Conservation (phyloP, 2,888 invertebrate genomes). For the Saturnia japonica region DNA sequence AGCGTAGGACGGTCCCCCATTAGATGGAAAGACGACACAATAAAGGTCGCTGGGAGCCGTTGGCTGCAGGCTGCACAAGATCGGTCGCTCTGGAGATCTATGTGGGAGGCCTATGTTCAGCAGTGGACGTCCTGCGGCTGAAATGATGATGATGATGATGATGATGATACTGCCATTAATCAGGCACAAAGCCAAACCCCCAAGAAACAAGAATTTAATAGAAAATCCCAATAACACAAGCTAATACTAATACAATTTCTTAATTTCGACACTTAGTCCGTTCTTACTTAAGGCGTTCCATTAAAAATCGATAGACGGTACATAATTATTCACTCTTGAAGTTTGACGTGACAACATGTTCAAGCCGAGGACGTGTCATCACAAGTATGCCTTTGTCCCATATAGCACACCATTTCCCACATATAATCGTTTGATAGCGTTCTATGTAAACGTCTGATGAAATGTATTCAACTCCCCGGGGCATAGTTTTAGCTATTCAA, state of each 20-base stretch:
- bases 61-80: too few relatives aligned
- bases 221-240: too few relatives aligned
- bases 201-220: too few relatives aligned
- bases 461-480: not conserved
- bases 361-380: slow-evolving; percentile 9
- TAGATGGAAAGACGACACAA: too few relatives aligned
- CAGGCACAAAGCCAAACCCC: too few relatives aligned
- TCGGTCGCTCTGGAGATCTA: too few relatives aligned
- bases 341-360: not conserved
- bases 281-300: not conserved
- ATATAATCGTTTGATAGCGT: slow-evolving; percentile 6
- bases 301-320: not conserved
- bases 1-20: too few relatives aligned
- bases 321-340: not conserved
- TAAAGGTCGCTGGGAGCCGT: too few relatives aligned
- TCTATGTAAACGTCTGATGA: slow-evolving; percentile 1
- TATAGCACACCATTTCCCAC: not conserved
- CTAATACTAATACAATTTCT: not conserved
- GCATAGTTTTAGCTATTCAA: not conserved
- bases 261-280: not conserved
- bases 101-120: too few relatives aligned
- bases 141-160: too few relatives aligned
- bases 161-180: too few relatives aligned
- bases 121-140: too few relatives aligned
- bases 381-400: slow-evolving; percentile 12